Evolutionary conservation across 1,140 invertebrate species (phyloP).

Genomic region (Drosophila prosaltans): DNA sequence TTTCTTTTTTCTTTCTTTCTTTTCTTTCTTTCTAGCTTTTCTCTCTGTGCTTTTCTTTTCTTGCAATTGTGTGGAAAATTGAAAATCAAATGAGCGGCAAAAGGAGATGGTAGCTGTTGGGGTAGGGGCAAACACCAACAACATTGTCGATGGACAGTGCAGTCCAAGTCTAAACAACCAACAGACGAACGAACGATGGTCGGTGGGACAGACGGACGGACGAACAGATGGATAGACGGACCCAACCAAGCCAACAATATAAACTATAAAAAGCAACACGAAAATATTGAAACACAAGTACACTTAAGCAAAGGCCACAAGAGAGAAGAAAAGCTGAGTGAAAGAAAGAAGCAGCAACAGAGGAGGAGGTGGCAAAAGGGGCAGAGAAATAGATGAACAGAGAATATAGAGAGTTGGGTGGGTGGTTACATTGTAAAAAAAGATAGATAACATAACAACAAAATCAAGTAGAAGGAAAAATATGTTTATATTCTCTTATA

Average conservation of each 20-base stretch:
- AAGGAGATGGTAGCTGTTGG: not conserved
- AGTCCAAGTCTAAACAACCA: conserved; percentile 34
- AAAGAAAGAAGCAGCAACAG: not conserved
- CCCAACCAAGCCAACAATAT: conserved; percentile 62
- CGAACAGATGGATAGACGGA: not conserved
- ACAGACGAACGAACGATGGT: not conserved
- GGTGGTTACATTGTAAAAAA: not conserved
- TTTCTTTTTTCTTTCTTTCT: conserved; percentile 16
- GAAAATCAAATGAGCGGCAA: conserved; percentile 70
- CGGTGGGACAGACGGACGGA: not conserved
- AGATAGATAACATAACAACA: not conserved
- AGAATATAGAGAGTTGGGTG: not conserved
- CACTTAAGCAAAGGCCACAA: conserved; percentile 75
- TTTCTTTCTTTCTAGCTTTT: conserved; percentile 27
- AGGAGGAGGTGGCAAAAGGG: not conserved
- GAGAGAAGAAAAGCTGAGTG: conserved; percentile 34
- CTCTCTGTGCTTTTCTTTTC: conserved; percentile 32
- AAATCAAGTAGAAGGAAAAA: conserved; percentile 6
- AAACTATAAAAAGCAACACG: conserved; percentile 76
- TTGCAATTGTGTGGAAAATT: conserved; percentile 79
- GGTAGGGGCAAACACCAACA: conserved; percentile 29
- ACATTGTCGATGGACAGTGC: conserved; percentile 45
- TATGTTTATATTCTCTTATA: conserved; percentile 6
- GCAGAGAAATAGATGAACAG: not conserved
- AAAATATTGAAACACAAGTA: conserved; percentile 67